Percentiles rank a stretch among this genome's conserved stretches.
These are phyloP conservation scores for Apocheima hispidaria DNA, from an alignment of 2,888 invertebrate genomes.

Conservation along the genomic window DNA sequence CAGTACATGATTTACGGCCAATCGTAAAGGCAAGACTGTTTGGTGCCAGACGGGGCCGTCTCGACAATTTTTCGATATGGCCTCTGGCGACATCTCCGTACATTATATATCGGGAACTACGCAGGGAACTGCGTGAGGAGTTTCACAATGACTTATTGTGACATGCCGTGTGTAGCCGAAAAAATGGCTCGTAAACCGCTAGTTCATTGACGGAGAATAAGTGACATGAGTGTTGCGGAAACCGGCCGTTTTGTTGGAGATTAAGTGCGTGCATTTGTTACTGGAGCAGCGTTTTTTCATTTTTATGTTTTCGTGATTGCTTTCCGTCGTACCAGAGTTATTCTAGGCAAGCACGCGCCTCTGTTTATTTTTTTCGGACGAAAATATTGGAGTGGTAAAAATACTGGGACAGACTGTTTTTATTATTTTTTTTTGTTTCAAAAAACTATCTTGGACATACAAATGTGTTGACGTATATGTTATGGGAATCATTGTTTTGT, in stretches of 20 bases:
- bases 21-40: constrained; percentile 49
- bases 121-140: constrained; percentile 30
- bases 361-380: constrained; percentile 7
- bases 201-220: constrained; percentile 30
- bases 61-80: constrained; percentile 38
- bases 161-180: constrained; percentile 28
- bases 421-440: neutral
- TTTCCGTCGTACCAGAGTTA: constrained; percentile 13
- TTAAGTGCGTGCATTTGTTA: constrained; percentile 30
- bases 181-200: constrained; percentile 20
- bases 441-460: too few species aligned
- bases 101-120: constrained; percentile 23
- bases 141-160: constrained; percentile 31
- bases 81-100: constrained; percentile 34
- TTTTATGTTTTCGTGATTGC: constrained; percentile 18
- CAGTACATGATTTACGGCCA: constrained; percentile 48
- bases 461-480: too few species aligned
- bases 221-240: constrained; percentile 19
- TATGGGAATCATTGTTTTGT: too few species aligned
- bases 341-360: constrained; percentile 14
- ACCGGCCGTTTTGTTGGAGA: constrained; percentile 17
- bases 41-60: constrained; percentile 49
- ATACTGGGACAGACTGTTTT: neutral
- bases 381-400: neutral
- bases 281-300: constrained; percentile 12